Evolutionary conservation across 2,888 invertebrate genomes (phyloP), one percentile per base, ranked within the genome.

Genomic region (Sturmia bella): DNA sequence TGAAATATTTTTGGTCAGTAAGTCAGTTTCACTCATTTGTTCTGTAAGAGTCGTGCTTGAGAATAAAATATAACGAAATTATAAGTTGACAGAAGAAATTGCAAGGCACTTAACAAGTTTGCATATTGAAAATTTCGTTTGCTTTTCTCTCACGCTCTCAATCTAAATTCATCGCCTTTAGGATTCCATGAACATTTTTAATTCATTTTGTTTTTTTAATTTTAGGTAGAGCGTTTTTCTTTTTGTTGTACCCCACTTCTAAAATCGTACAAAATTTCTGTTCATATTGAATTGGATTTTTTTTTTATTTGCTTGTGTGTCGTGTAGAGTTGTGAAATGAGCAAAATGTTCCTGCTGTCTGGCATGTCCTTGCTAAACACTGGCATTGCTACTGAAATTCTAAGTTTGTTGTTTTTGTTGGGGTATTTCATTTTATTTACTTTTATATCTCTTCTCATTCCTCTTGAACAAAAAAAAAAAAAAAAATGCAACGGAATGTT

Each of bases 381-480:
- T 74, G 72, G 77, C 74, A 70, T 74, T 78, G 76, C 78, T 78
- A 78, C 78, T 82, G 78, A 82, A 82, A 74, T 74, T 70, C 68
- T 59, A 63, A 32, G 64, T 15, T 68, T 50, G 61, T 68, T 37
- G 32, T 9, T 52, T 64, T 15, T 45, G 15, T 17, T 6, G 24
- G 9, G 1, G 32, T 56, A 6, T 61, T 61, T 27, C 32, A 21
- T 13, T 32, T 1, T n/a, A 5, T 43, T 39, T 52, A 13, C 1
- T 56, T n/a, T 39, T 59, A 7, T 32, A 32, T 56, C 45, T 64
- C 4, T 19, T 11, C 21, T 41, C 64, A 45, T 63, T 73, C n/a
- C 21, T 74, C 56, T 73, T 74, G 45, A 64, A 74, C 56, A 56
- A 56, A 74, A 74, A 64, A 63, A 56, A 74, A 74, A 64, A 63